Percentiles rank a stretch among this genome's conserved stretches.
Conservation (phyloP, 2,888 invertebrate genomes). For the Eristalis pertinax region DNA sequence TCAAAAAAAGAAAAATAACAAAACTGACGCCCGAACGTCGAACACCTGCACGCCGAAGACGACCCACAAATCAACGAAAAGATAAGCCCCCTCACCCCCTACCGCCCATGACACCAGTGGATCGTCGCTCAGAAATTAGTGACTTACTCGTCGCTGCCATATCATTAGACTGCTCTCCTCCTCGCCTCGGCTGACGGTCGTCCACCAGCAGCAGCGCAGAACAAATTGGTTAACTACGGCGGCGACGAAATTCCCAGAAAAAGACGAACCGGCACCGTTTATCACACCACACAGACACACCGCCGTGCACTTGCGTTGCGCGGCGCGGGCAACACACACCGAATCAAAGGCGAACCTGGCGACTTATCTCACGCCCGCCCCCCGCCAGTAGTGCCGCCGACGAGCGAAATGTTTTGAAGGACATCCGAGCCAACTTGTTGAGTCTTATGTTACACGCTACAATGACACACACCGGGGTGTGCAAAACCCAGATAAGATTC, state of each 20-base stretch:
- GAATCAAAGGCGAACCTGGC: conserved; percentile 15
- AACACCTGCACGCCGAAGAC: conserved; percentile 1
- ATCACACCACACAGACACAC: background rate
- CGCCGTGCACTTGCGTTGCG: conserved; percentile 10
- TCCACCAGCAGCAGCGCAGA: background rate
- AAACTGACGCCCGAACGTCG: background rate
- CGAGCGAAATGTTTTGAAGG: conserved; percentile 45
- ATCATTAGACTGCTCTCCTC: background rate
- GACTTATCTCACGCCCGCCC: conserved; percentile 40
- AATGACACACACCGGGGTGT: conserved; percentile 36
- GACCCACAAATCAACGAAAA: background rate
- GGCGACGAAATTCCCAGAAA: conserved; percentile 19
- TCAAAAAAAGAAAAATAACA: background rate
- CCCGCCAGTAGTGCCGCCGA: conserved; percentile 15
- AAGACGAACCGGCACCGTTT: background rate
- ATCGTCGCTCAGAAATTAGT: background rate
- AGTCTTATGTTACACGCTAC: conserved; percentile 32
- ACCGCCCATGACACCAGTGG: background rate
- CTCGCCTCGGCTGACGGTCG: background rate
- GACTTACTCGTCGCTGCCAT: conserved; percentile 33
- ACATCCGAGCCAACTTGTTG: conserved; percentile 49
- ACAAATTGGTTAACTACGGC: background rate
- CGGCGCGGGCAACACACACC: background rate
- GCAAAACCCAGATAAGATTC: conserved; percentile 62
- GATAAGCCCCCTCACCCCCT: background rate